A percentile compares a stretch with the other conserved stretches of the same genome.
Evolutionary conservation across 2,113 vertebrate genomes (phyloP).

Genomic region (Pterocles burchelli): DNA sequence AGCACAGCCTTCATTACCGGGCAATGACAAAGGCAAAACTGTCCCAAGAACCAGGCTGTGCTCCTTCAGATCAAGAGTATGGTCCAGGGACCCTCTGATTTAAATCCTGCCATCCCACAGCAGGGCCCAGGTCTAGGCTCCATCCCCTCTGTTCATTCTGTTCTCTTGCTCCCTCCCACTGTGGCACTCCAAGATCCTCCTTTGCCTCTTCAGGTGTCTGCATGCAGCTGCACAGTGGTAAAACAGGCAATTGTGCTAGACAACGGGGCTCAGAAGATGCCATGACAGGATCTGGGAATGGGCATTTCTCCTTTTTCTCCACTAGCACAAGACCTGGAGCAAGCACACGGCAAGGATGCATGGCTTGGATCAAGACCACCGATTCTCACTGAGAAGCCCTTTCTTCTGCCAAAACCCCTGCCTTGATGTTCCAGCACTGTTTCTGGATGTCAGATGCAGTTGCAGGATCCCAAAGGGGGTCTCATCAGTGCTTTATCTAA

Average conservation of each 20-base stretch:
- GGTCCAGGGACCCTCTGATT: neutral
- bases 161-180: neutral
- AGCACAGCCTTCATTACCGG: neutral
- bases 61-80: neutral
- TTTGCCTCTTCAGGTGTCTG: neutral
- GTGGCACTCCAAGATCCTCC: neutral
- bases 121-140: neutral
- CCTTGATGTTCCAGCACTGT: neutral
- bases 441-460: neutral
- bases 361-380: rapidly evolving
- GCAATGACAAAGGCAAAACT: neutral
- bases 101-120: neutral
- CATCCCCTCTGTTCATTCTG: neutral
- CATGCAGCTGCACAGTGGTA: neutral
- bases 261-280: neutral
- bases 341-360: neutral
- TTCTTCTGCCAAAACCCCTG: neutral
- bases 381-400: neutral
- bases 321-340: neutral
- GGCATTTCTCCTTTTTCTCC: neutral
- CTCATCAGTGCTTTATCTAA: neutral
- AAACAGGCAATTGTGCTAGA: neutral
- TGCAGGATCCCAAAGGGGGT: neutral
- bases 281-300: neutral
- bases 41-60: neutral